phyloP scores from a whole-genome alignment of 2,888 invertebrate species.

The Melipona bicolor region DNA sequence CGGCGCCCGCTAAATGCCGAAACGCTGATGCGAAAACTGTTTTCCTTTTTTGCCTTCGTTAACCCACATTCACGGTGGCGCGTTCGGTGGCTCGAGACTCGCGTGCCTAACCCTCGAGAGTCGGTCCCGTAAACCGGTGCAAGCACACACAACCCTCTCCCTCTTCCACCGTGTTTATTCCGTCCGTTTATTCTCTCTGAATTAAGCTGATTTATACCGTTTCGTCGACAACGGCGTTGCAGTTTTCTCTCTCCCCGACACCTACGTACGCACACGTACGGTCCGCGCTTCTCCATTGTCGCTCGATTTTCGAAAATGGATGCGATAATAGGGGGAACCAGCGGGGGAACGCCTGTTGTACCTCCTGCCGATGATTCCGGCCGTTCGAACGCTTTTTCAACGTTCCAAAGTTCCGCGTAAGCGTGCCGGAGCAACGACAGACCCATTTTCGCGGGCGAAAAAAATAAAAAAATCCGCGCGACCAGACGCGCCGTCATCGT shows the following conservation, averaged over 20 bases:
- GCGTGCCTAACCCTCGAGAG: slow-evolving; percentile 25
- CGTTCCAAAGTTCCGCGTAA: not conserved
- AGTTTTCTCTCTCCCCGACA: slow-evolving; percentile 22
- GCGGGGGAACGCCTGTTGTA: too few species aligned
- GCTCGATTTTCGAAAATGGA: not conserved
- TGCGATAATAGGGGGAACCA: not conserved
- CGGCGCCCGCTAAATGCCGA: slow-evolving; percentile 71
- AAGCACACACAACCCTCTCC: not conserved
- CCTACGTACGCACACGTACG: not conserved
- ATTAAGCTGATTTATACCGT: slow-evolving; percentile 73
- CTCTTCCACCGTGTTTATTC: slow-evolving; percentile 49
- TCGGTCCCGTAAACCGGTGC: not conserved
- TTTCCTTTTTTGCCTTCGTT: slow-evolving; percentile 77
- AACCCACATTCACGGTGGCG: slow-evolving; percentile 75
- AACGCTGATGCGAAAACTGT: slow-evolving; percentile 77
- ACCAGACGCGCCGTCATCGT: slow-evolving; percentile 13
- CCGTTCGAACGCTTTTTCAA: not conserved
- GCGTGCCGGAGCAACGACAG: not conserved
- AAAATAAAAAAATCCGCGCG: slow-evolving; percentile 16
- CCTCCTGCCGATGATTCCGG: slow-evolving; percentile 6
- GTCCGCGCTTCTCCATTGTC: not conserved
- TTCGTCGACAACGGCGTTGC: slow-evolving; percentile 60
- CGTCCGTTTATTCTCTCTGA: slow-evolving; percentile 43
- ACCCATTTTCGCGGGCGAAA: not conserved
- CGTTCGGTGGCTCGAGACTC: slow-evolving; percentile 36